Evolutionary conservation across 1,140 invertebrate species (phyloP), one percentile per base, ranked within the genome.

Genomic region (Bombus turneri): DNA sequence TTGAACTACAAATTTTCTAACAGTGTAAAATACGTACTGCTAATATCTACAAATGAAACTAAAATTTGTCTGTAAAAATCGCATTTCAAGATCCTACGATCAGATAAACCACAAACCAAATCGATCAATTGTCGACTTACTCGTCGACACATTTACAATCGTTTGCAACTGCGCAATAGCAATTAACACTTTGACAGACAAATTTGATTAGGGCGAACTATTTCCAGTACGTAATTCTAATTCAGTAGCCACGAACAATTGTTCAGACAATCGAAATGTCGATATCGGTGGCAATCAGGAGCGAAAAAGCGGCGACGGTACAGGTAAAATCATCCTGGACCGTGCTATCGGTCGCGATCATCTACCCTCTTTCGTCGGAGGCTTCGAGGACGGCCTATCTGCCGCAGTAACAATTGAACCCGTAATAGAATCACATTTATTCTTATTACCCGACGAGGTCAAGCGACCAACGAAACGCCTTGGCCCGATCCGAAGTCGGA

Each of bases 391-490:
- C 91, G 86, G 93, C 92, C 94, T 92, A 94, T 94, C 91, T 85
- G 89, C 84, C 89, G 91, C 88, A 94, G 94, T 95, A 95, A 95
- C 95, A 95, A 95, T 95, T 93, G 95, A 95, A 95, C 94, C 92
- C 91, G 91, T 95, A 95, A 95, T 95, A 95, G 94, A 95, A 95
- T 95, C 95, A 95, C 95, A 95, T 95, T 95, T 93, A 93, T 95
- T 95, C 95, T 95, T 95, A 95, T 95, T 95, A 95, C 94, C 92
- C 89, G 93, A 91, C 91, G 94, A 95, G 95, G 94, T 95, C 94
- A 95, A 93, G 91, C 93, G 90, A 92, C 90, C 89, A 88, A 75
- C 15, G 78, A 89, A 91, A 91, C 73, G 82, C 57, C 59, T n/a
- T 53, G 37, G 69, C 77, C 76, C 86, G 80, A 75, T 85, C 74